Base-by-base conservation (phyloP, 2,888 invertebrate genomes). In the Gastracanthus pulcherrimus region DNA sequence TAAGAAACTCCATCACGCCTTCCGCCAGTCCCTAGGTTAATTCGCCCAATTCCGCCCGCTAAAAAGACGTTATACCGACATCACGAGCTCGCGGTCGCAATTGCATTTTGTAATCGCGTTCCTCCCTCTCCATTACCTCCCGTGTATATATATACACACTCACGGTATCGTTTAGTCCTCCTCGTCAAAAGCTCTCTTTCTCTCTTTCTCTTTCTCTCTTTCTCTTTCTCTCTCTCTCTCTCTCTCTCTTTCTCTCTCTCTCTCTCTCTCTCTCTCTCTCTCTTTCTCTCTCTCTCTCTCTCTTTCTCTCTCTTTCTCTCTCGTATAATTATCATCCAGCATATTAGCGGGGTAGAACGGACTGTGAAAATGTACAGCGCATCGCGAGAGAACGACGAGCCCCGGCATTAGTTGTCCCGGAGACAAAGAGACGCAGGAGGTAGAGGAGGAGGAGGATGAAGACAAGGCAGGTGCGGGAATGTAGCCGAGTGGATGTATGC, bases 221-320 rank as follows among this genome's bases (percentile, higher is more conserved):
- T 3, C 34, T 48, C 62, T 60, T 29, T 62, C 48, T n/a, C n/a
- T n/a, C 55, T 79, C 51, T 45, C 48, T 60, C 19, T 13, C n/a
- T 26, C 74, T 23, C 60, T 26, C 26, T 41, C 60, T 72, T 36
- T 16, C 45, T 41, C 3, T 74, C 41, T 60, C 41, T 41, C 45
- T 3, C 34, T 48, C 62, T 60, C 36, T 62, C 48, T 70, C 55
- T n/a, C 55, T 79, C 51, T 45, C 48, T n/a, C n/a, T n/a, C n/a
- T n/a, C n/a, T 60, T 34, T 13, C n/a, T 26, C 74, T 23, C 60
- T 26, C 26, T 41, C 60, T 72, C 60, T 16, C 45, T 41, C 3
- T 74, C 41, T 60, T 26, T 41, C 45, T 3, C 34, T 48, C 62
- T 60, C 36, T 62, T 55, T n/a, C n/a, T n/a, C 55, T 79, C 51